Evolutionary conservation across 2,797 vertebrate genomes (phyloP).

Genomic region (Sciurus carolinensis): DNA sequence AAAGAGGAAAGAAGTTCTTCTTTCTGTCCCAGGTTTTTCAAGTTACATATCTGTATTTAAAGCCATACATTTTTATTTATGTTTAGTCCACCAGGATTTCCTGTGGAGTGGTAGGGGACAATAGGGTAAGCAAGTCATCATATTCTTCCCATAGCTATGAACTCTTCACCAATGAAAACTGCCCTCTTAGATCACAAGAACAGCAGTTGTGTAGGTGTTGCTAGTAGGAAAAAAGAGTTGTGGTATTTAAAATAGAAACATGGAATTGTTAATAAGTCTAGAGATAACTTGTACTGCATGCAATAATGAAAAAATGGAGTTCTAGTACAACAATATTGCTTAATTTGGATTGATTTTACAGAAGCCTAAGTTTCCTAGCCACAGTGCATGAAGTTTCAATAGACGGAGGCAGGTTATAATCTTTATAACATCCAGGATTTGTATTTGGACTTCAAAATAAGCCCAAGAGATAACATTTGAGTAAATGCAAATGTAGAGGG

Average conservation of each 20-base stretch:
- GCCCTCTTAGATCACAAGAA: constrained; percentile 62
- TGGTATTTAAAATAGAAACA: constrained; percentile 78
- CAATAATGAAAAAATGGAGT: constrained; percentile 67
- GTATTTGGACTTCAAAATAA: neutral
- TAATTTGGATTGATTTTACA: neutral
- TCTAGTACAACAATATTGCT: neutral
- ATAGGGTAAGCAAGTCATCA: constrained; percentile 14
- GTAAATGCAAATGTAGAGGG: neutral
- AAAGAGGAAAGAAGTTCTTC: neutral
- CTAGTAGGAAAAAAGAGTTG: constrained; percentile 40
- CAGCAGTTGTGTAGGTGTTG: constrained; percentile 78
- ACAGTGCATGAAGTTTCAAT: neutral
- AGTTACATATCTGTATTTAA: constrained; percentile 30
- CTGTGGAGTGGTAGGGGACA: constrained; percentile 36
- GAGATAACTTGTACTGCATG: constrained; percentile 63
- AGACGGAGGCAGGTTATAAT: neutral
- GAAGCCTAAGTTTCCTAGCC: neutral
- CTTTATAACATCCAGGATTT: constrained; percentile 25
- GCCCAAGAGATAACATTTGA: neutral
- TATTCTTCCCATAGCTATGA: constrained; percentile 13
- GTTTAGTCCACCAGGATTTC: constrained; percentile 39
- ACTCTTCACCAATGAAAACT: constrained; percentile 63
- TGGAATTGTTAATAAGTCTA: constrained; percentile 75
- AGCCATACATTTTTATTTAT: constrained; percentile 46
- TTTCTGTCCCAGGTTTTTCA: constrained; percentile 27